Evolutionary conservation across 2,113 vertebrate genomes (phyloP).

Genomic region (Oostethus manadensis): DNA sequence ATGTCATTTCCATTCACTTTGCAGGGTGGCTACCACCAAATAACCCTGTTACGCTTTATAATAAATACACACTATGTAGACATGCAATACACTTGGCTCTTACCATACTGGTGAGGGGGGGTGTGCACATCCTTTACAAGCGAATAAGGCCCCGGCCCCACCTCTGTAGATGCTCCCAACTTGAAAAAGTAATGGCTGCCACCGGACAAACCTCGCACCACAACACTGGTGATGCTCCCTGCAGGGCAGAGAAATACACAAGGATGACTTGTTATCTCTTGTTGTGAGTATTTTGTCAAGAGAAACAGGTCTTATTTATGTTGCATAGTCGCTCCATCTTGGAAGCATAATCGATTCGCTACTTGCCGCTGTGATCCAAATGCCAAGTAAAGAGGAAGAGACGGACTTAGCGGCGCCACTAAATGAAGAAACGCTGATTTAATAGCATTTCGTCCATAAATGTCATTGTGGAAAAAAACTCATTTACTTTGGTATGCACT

Average conservation of each 20-base stretch:
- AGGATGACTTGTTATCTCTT: too few species aligned
- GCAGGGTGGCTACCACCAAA: slow-evolving; percentile 20
- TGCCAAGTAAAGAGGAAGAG: too few species aligned
- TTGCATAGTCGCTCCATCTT: too few species aligned
- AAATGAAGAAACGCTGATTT: too few species aligned
- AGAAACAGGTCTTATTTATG: too few species aligned
- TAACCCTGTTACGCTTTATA: slow-evolving; percentile 27
- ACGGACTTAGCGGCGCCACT: too few species aligned
- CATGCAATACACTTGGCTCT: slow-evolving; percentile 5
- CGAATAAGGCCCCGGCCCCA: slow-evolving; percentile 89
- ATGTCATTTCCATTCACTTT: slow-evolving; percentile 24
- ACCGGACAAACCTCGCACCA: slow-evolving; percentile 82
- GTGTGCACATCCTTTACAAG: slow-evolving; percentile 84
- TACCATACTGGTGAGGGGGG: slow-evolving; percentile 73
- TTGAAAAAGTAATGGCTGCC: slow-evolving; percentile 92
- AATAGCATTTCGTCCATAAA: not conserved
- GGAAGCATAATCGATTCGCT: too few species aligned
- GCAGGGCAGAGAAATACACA: slow-evolving; percentile 9
- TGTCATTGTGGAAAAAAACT: not conserved
- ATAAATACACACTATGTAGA: not conserved
- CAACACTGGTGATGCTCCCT: slow-evolving; percentile 87
- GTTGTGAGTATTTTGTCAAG: too few species aligned
- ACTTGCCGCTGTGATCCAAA: too few species aligned
- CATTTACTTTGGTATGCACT: not conserved
- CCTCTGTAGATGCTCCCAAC: slow-evolving; percentile 85